These are phyloP conservation scores for Sinella curviseta DNA, from an alignment of 1,140 invertebrate genomes.

Conservation along the genomic window DNA sequence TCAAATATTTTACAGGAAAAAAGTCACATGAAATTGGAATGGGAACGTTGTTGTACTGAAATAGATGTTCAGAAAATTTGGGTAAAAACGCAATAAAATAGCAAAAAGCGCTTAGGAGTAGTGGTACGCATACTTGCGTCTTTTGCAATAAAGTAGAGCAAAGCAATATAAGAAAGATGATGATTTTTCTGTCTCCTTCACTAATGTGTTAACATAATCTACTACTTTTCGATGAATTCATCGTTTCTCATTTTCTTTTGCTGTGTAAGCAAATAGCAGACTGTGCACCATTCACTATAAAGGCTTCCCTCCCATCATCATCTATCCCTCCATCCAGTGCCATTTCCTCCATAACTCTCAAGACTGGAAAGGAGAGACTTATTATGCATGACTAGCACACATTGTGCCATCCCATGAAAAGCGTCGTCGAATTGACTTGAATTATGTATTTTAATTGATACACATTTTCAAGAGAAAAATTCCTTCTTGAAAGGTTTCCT, in stretches of 20 bases:
- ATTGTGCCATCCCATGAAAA: background rate
- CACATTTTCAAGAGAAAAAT: background rate
- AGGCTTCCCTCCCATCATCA: background rate
- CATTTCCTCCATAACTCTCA: background rate
- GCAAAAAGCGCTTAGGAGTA: no score
- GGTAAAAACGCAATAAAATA: no score
- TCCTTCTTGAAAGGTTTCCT: background rate
- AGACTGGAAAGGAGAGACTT: background rate
- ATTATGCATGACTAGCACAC: conserved; percentile 12
- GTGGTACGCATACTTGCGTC: background rate
- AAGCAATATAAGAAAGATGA: no score
- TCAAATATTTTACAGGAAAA: no score
- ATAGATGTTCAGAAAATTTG: no score
- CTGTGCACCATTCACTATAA: background rate
- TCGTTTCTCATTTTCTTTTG: background rate
- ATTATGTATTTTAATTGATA: conserved; percentile 26
- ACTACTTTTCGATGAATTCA: background rate
- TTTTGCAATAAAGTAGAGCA: background rate
- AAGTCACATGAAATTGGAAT: no score
- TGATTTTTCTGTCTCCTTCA: no score
- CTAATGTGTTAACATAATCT: conserved; percentile 8
- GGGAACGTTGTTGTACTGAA: no score
- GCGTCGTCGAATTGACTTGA: conserved; percentile 11
- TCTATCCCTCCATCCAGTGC: background rate
- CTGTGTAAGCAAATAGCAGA: no score